Conservation (phyloP, 2,797 vertebrate species). For the Ptychobarbus kaznakovi region DNA sequence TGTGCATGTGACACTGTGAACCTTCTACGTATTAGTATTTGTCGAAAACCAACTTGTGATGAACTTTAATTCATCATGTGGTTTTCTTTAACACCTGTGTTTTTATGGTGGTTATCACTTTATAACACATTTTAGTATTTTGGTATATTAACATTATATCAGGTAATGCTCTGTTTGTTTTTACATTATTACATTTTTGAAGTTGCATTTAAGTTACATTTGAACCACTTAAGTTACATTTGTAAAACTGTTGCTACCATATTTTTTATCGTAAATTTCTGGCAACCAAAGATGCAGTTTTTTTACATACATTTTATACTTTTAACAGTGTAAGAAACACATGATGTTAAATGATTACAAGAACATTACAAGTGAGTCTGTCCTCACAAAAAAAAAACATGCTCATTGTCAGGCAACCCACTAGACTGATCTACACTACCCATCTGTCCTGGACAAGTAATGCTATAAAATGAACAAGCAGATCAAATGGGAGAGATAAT, state of each 20-base stretch:
- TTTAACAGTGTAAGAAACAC: not conserved
- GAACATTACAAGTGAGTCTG: not conserved
- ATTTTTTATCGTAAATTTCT: not conserved
- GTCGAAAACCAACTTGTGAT: not conserved
- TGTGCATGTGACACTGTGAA: not conserved
- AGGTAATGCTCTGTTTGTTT: too few species aligned
- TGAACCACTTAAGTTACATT: not conserved
- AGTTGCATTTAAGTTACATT: too few species aligned
- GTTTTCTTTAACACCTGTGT: not conserved
- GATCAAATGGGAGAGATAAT: slow-evolving; percentile 17
- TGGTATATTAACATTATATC: not conserved
- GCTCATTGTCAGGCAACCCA: slow-evolving; percentile 22
- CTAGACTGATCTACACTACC: slow-evolving; percentile 33
- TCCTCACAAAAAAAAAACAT: slow-evolving; percentile 18
- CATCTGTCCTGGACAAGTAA: slow-evolving; percentile 26
- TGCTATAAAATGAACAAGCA: slow-evolving; percentile 29
- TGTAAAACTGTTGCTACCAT: not conserved
- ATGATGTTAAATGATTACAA: slow-evolving; percentile 18
- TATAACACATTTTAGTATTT: not conserved
- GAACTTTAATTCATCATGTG: not conserved
- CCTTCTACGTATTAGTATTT: not conserved
- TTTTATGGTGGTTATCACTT: not conserved
- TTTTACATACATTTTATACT: not conserved
- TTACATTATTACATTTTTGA: too few species aligned
- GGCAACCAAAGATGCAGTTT: not conserved